Base-by-base conservation (phyloP, 30 jellyfish, hydroid and myxozoan genomes). In the Nemopilema nomurai region DNA sequence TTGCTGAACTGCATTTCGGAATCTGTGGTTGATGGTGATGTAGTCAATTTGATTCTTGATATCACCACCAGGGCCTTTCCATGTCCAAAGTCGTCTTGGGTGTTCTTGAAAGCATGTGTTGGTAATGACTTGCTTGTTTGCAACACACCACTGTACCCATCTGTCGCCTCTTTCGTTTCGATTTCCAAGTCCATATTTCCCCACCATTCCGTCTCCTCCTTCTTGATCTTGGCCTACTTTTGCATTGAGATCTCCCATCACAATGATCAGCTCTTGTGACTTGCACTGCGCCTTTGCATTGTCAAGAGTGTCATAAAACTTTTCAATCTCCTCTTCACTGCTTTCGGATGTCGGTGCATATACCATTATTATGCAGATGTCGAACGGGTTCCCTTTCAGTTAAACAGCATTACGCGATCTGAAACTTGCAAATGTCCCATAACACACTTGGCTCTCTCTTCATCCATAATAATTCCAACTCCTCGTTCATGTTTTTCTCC, bases 281-380 rank as follows among this genome's bases (percentile, higher is more conserved):
- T 65, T 65, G 29, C 89, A 51, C n/a, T 75, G 77, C 20, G 13
- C 16, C 21, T 0, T 19, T 28, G 82, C 74, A n/a, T 21, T 23
- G 4, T 84, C 89, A 13, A 73, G n/a, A 20, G 33, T 19, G 24
- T 75, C 87, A 51, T 84, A 84, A 49, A 84, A 73, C 28, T 23
- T 26, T 23, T 75, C 83, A 16, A 62, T 4, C 22, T 73, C 85
- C 8, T 75, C 70, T 19, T 76, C 94, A 24, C 28, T 20, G 84
- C 73, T 28, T 21, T 32, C 69, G n/a, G 89, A 27, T 25, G 89
- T 86, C 41, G 84, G 95, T 32, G 91, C 80, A 83, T 71, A 70
- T 30, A 6, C 87, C 29, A 29, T 26, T 8, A 83, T 28, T 13
- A 41, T 4, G 85, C 24, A 22, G 76, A 69, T 71, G 33, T 69